Conservation (phyloP, 2,888 invertebrate species). For the Cordilura impudica region DNA sequence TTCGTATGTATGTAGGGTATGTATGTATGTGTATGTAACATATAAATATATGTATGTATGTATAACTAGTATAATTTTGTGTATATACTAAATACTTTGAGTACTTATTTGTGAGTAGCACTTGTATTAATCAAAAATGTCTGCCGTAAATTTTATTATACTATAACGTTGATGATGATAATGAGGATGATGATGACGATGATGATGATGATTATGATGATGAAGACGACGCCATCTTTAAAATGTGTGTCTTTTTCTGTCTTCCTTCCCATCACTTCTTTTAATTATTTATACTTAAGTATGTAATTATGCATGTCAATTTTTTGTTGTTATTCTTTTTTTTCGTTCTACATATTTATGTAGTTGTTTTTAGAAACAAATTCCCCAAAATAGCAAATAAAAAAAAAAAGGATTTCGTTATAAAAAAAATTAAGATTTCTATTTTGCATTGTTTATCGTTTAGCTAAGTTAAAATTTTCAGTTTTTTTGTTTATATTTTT, state of each 20-base stretch:
- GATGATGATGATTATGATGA: too few relatives aligned
- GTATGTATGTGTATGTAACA: not conserved
- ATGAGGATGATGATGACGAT: slow-evolving; percentile 19
- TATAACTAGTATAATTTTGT: slow-evolving; percentile 2
- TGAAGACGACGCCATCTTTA: slow-evolving; percentile 56
- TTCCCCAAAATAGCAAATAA: not conserved
- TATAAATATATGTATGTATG: slow-evolving; percentile 9
- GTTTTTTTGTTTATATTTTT: not conserved
- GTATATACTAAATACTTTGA: slow-evolving; percentile 24
- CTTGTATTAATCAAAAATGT: slow-evolving; percentile 75
- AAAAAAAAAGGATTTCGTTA: not conserved
- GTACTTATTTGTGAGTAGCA: slow-evolving; percentile 51
- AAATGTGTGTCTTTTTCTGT: slow-evolving; percentile 36
- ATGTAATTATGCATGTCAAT: slow-evolving; percentile 15
- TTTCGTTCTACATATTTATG: slow-evolving; percentile 57
- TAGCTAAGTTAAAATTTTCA: slow-evolving; percentile 5
- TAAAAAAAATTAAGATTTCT: not conserved
- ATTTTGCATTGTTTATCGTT: slow-evolving; percentile 6
- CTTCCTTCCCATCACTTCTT: not conserved
- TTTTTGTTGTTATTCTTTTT: slow-evolving; percentile 1
- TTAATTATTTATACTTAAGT: slow-evolving; percentile 35
- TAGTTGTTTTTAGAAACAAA: not conserved
- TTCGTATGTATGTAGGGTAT: slow-evolving; percentile 5
- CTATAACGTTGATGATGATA: slow-evolving; percentile 67
- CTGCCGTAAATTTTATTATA: slow-evolving; percentile 76